Conservation (phyloP, 2,888 invertebrate genomes). For the Plusia festucae region DNA sequence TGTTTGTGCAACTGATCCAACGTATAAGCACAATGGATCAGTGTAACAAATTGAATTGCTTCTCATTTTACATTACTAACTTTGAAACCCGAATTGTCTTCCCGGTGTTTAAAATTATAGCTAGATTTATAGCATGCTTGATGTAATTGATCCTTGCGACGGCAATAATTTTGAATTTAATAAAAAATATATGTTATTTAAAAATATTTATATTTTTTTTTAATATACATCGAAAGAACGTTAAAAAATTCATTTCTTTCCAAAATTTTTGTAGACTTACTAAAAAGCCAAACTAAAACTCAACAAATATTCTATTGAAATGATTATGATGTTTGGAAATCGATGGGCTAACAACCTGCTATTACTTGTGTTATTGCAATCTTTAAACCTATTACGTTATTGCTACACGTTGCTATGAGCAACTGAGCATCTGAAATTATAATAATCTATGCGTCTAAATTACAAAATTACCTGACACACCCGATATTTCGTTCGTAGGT, state of each 20-base stretch:
- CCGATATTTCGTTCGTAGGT: neutral
- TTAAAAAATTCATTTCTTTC: neutral
- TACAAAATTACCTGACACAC: conserved; percentile 20
- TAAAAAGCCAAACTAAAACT: conserved; percentile 20
- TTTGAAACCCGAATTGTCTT: too few relatives aligned
- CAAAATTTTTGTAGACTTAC: neutral
- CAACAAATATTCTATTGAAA: conserved; percentile 42
- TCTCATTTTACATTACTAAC: neutral
- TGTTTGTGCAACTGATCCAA: conserved; percentile 31
- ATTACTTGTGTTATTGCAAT: conserved; percentile 49
- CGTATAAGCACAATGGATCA: too few relatives aligned
- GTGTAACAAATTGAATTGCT: neutral
- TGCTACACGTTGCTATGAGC: conserved; percentile 42
- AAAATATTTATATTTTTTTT: too few relatives aligned
- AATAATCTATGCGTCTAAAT: conserved; percentile 20
- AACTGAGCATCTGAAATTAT: conserved; percentile 34
- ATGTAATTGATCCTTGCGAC: too few relatives aligned
- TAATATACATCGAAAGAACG: too few relatives aligned
- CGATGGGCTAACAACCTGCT: conserved; percentile 38
- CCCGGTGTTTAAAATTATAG: too few relatives aligned
- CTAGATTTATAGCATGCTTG: too few relatives aligned
- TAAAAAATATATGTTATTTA: too few relatives aligned
- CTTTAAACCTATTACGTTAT: conserved; percentile 41
- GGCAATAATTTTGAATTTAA: too few relatives aligned
- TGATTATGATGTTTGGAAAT: conserved; percentile 28